Conservation (phyloP, 2,113 vertebrate species). For the Cyanistes caeruleus region DNA sequence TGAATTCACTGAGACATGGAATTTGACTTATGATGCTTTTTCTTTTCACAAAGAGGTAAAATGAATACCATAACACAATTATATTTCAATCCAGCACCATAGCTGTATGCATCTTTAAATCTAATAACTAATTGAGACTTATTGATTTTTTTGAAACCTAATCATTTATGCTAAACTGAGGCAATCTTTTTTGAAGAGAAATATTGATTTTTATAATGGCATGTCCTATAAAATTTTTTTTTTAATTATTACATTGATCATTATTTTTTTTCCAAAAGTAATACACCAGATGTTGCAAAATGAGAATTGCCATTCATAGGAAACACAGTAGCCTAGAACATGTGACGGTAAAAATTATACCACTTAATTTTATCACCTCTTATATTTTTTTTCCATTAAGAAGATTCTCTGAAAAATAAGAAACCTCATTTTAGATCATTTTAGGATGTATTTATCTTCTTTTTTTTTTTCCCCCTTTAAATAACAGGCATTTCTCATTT, state of each 20-base stretch:
- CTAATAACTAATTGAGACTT: neutral
- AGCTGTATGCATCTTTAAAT: neutral
- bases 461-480: neutral
- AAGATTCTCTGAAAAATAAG: neutral
- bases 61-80: neutral
- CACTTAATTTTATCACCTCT: neutral
- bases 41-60: neutral
- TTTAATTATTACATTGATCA: neutral
- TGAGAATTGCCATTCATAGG: neutral
- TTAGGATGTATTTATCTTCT: neutral
- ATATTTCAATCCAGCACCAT: neutral
- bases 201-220: neutral
- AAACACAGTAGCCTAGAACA: neutral
- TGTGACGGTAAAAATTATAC: neutral
- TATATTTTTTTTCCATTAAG: neutral
- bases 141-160: neutral
- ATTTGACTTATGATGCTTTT: neutral
- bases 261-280: neutral
- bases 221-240: neutral
- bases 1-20: neutral
- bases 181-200: neutral
- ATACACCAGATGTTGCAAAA: neutral
- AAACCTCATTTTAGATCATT: neutral
- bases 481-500: neutral
- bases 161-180: neutral